These are phyloP conservation scores for Tridacna gigas DNA, from an alignment of 2,888 invertebrate genomes.

Conservation along the genomic window DNA sequence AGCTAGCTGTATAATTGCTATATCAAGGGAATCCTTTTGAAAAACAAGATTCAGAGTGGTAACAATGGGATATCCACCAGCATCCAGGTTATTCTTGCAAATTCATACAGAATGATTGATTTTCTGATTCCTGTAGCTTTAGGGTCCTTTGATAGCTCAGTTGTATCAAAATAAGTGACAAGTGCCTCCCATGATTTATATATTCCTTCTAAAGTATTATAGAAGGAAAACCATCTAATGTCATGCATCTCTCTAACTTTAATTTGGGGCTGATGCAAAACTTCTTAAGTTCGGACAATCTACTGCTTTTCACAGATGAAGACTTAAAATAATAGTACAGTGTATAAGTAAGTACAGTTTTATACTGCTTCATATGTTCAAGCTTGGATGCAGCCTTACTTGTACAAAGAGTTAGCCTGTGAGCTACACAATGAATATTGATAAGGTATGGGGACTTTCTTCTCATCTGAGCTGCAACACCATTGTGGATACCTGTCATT, in stretches of 20 bases:
- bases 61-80: constrained; percentile 35
- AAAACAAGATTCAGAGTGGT: constrained; percentile 25
- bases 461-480: constrained; percentile 32
- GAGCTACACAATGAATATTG: constrained; percentile 36
- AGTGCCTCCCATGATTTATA: constrained; percentile 35
- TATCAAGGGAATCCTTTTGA: constrained; percentile 31
- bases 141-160: constrained; percentile 14
- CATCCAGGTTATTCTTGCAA: constrained; percentile 14
- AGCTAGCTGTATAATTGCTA: constrained; percentile 14
- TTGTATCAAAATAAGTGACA: constrained; percentile 33
- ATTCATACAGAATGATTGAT: constrained; percentile 16
- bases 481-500: constrained; percentile 40
- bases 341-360: too few relatives aligned
- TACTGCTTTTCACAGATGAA: constrained; percentile 13
- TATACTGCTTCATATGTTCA: too few relatives aligned
- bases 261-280: constrained; percentile 30
- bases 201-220: constrained; percentile 34
- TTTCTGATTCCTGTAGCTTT: constrained; percentile 22
- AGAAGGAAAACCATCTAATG: too few relatives aligned
- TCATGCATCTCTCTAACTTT: constrained; percentile 41
- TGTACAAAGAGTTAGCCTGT: constrained; percentile 34
- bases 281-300: constrained; percentile 16
- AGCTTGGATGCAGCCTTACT: constrained; percentile 40
- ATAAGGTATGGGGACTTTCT: constrained; percentile 17
- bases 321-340: constrained; percentile 37